A percentile compares a stretch with the other conserved stretches of the same genome.
These are phyloP conservation scores for Cheumatopsyche charites DNA, from an alignment of 1,140 invertebrate species.

Conservation along the genomic window DNA sequence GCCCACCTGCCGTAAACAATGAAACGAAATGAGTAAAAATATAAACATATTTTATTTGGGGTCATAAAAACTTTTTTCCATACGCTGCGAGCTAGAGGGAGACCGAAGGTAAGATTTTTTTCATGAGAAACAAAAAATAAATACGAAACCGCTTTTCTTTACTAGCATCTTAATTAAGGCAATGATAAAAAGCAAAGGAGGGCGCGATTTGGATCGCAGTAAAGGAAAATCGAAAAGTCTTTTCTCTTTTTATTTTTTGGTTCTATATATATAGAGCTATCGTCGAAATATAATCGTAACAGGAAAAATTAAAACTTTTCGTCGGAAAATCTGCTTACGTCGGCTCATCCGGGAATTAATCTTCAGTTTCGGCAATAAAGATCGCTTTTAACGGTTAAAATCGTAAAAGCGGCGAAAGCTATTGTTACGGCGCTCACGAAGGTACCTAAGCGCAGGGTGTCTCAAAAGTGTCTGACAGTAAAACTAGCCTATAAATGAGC, in stretches of 20 bases:
- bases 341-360: conserved; percentile 42
- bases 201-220: neutral
- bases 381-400: conserved; percentile 46
- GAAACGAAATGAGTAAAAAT: conserved; percentile 14
- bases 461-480: too few relatives aligned
- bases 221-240: conserved; percentile 35
- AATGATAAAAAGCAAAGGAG: conserved; percentile 11
- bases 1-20: conserved; percentile 4
- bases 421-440: too few relatives aligned
- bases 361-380: conserved; percentile 41
- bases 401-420: conserved; percentile 39
- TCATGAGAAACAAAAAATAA: conserved; percentile 8
- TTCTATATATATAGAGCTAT: too few relatives aligned
- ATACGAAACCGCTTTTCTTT: conserved; percentile 20
- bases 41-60: conserved; percentile 13
- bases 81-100: neutral
- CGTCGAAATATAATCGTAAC: conserved; percentile 32
- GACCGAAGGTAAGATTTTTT: neutral
- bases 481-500: too few relatives aligned
- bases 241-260: too few relatives aligned
- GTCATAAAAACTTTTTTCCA: conserved; percentile 14
- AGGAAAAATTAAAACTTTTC: conserved; percentile 6
- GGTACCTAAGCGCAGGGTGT: too few relatives aligned
- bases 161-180: conserved; percentile 22
- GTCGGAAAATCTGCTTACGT: conserved; percentile 27